phyloP scores from a whole-genome alignment of 2,797 vertebrate species.

The Numenius phaeopus region DNA sequence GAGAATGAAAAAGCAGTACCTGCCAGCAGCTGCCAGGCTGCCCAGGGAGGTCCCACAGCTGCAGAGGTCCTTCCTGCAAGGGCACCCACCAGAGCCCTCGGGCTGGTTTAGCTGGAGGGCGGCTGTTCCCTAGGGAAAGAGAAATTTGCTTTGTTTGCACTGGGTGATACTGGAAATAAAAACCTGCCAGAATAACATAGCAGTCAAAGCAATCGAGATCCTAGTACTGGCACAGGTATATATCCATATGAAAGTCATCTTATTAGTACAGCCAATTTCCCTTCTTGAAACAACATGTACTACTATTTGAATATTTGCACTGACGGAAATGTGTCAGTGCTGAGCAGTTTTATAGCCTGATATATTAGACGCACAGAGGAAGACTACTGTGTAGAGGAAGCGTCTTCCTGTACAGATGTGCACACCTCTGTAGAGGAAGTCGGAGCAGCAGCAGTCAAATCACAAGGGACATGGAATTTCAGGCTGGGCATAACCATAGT shows the following conservation, averaged over 20 bases:
- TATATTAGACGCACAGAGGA: neutral
- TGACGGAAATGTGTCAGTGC: neutral
- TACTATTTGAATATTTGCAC: neutral
- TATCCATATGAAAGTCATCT: neutral
- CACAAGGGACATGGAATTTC: neutral
- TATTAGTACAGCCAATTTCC: neutral
- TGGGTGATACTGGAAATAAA: neutral
- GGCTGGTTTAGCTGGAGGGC: neutral
- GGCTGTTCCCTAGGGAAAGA: neutral
- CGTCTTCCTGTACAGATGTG: accelerated
- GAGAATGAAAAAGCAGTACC: neutral
- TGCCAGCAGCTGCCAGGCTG: neutral
- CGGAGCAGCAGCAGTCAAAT: neutral
- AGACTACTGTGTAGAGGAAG: neutral
- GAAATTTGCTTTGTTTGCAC: neutral
- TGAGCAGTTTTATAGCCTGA: neutral
- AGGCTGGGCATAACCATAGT: neutral
- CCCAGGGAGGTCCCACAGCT: accelerated
- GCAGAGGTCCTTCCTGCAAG: neutral
- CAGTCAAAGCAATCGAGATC: neutral
- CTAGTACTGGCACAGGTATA: neutral
- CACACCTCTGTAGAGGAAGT: neutral
- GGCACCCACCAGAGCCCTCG: neutral
- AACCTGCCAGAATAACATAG: neutral
- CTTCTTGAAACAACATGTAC: neutral